Evolutionary conservation across 2,797 vertebrate species (phyloP).

Genomic region (Eulemur coronatus): DNA sequence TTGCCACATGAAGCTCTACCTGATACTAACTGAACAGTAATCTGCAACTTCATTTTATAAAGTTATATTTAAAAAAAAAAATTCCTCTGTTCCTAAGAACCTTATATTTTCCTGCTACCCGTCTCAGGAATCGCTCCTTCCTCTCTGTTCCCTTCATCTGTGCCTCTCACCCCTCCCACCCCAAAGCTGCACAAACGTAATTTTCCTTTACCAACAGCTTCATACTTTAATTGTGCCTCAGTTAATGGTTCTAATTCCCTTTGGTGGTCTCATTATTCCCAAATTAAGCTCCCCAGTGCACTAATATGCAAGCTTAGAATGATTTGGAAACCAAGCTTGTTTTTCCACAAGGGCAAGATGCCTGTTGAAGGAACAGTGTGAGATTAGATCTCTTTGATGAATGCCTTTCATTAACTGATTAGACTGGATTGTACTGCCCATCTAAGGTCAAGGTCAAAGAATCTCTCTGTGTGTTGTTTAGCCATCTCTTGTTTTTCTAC

Average conservation of each 20-base stretch:
- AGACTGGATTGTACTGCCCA: conserved; percentile 14
- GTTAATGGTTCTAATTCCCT: conserved; percentile 36
- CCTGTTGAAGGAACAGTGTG: neutral
- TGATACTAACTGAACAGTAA: conserved; percentile 13
- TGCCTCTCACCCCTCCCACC: neutral
- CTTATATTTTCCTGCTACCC: neutral
- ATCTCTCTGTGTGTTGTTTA: neutral
- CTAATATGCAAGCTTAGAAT: conserved; percentile 8
- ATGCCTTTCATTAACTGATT: conserved; percentile 42
- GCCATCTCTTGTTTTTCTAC: conserved; percentile 48
- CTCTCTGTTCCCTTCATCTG: neutral
- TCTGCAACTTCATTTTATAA: neutral
- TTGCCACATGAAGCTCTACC: neutral
- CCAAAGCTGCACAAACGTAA: neutral
- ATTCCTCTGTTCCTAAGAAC: neutral
- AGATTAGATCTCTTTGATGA: neutral
- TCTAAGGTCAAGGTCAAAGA: conserved; percentile 43
- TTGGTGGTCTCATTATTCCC: neutral
- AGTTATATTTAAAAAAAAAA: neutral
- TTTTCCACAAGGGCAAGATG: conserved; percentile 15
- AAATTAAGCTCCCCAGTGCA: neutral
- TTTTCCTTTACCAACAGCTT: neutral
- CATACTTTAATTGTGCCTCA: neutral
- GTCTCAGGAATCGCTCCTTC: neutral
- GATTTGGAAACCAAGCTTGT: conserved; percentile 25